A percentile compares a stretch with the other conserved stretches of the same genome.
Conservation (phyloP, 2,113 vertebrate species). For the Centropristis striata region DNA sequence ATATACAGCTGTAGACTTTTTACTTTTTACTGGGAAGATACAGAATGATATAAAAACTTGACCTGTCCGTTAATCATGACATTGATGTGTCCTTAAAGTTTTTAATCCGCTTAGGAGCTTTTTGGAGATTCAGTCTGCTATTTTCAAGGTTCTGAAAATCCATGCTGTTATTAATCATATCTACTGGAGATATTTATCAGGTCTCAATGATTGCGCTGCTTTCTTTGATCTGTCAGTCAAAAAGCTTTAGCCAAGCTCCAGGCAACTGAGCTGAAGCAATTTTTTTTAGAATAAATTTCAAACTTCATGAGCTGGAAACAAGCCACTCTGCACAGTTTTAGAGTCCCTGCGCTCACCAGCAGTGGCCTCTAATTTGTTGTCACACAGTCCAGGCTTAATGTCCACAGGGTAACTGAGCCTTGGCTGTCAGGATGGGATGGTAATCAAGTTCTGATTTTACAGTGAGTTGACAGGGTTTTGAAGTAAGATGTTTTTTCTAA, state of each 20-base stretch:
- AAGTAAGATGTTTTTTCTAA: slow-evolving; percentile 43
- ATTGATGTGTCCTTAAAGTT: too few relatives aligned
- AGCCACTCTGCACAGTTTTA: slow-evolving; percentile 1
- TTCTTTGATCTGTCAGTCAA: slow-evolving; percentile 4
- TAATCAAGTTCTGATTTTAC: slow-evolving; percentile 17
- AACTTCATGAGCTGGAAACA: not conserved
- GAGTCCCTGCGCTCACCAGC: not conserved
- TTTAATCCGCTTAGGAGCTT: not conserved
- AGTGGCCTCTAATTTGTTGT: slow-evolving; percentile 15
- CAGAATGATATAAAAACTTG: too few relatives aligned
- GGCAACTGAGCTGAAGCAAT: too few relatives aligned
- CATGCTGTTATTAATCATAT: not conserved
- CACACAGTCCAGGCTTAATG: not conserved
- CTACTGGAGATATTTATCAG: too few relatives aligned
- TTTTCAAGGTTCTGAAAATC: not conserved
- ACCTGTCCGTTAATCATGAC: too few relatives aligned
- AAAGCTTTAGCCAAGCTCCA: not conserved
- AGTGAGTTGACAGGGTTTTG: slow-evolving; percentile 40
- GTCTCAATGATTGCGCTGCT: not conserved
- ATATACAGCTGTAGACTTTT: too few relatives aligned
- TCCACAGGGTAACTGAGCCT: not conserved
- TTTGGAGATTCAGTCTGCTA: not conserved
- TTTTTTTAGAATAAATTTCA: too few relatives aligned
- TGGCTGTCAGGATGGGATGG: not conserved
- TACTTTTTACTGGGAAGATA: too few relatives aligned